Base-by-base conservation (phyloP, 2,888 invertebrate genomes). In the Acanthoscelides obtectus region DNA sequence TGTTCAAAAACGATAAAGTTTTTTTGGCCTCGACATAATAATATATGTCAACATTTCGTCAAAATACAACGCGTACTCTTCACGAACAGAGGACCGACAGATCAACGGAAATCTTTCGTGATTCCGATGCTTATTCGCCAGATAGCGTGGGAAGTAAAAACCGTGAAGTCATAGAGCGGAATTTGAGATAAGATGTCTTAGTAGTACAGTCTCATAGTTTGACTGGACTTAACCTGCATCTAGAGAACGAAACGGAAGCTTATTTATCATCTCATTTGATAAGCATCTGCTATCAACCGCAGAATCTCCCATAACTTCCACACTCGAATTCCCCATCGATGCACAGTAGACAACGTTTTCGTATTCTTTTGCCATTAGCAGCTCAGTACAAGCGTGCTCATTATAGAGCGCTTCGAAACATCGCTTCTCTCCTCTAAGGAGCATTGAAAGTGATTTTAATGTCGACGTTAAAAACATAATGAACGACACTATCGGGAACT, bases 401-500 rank as follows among this genome's bases (percentile, higher is more conserved):
- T 45, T 45, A 45, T 45, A 45, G 6, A 45, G 45, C 45, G 45
- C 6, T 12, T 12, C 45, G 45, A 45, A 45, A 45, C 45, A 45
- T 45, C 45, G 45, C 45, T 45, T 45, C 45, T 45, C 45, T 45
- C 45, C 45, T 45, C 45, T 66, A 66, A 21, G 66, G 8, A 66
- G 22, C 66, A 66, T 66, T 66, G 66, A 66, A 66, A 66, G 66
- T 66, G 66, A 66, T 66, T 66, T 66, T 66, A 66, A 66, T 22
- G 66, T 66, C 66, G 22, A 66, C 21, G 20, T 66, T 66, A 69
- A 70, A 71, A 69, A 64, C 22, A 66, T 25, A 69, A 72, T 71
- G 68, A 70, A 67, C 69, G 74, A 74, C 74, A 70, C 22, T 74
- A 72, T 72, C 73, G 64, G 66, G 70, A 64, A 74, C 72, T 72